Conservation (phyloP, 2,113 vertebrate genomes). For the Saguinus midas region DNA sequence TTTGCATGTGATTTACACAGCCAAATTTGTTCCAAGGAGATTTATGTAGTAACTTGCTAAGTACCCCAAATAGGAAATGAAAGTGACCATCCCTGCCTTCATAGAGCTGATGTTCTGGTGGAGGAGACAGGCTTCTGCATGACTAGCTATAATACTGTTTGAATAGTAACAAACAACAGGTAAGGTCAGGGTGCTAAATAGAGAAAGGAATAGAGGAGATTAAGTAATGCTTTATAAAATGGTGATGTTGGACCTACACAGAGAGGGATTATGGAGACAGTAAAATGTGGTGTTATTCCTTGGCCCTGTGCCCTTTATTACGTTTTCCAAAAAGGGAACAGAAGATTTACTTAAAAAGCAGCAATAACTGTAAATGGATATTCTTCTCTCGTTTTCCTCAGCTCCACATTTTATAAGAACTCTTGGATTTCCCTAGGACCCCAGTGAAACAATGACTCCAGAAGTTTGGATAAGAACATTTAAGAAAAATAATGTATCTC, state of each 20-base stretch:
- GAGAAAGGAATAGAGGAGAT: not conserved
- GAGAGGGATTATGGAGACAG: not conserved
- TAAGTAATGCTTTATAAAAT: not conserved
- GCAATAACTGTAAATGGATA: not conserved
- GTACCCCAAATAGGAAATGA: not conserved
- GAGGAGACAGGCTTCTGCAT: rapidly evolving
- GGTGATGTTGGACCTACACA: not conserved
- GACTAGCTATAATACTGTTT: too few relatives aligned
- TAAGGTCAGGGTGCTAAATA: not conserved
- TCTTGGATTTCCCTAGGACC: not conserved
- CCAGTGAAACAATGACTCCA: not conserved
- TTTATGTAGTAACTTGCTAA: not conserved
- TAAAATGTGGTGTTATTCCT: not conserved
- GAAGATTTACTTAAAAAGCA: not conserved
- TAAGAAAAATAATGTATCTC: not conserved
- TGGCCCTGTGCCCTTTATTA: not conserved
- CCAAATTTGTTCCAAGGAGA: not conserved
- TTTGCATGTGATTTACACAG: not conserved
- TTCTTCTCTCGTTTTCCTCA: not conserved
- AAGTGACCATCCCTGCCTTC: rapidly evolving
- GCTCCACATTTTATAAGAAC: not conserved
- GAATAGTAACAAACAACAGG: not conserved
- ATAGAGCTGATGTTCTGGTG: not conserved
- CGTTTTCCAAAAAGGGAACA: not conserved
- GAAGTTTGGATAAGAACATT: not conserved